These are phyloP conservation scores for Molorchus minor DNA, from an alignment of 2,888 invertebrate species.

Conservation along the genomic window DNA sequence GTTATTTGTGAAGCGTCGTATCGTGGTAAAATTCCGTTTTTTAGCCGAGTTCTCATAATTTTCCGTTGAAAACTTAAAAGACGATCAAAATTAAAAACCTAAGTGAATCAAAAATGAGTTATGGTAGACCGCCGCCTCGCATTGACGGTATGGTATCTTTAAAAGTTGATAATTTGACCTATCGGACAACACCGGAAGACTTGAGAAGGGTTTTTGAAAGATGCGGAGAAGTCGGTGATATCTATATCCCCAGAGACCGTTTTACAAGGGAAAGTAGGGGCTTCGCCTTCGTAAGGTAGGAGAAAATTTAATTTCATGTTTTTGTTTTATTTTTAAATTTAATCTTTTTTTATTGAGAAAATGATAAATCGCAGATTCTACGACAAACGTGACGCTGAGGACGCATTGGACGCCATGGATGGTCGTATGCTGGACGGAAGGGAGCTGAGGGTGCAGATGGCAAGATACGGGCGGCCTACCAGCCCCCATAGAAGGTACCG, in stretches of 20 bases:
- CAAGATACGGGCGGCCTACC: constrained; percentile 93
- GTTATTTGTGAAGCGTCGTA: constrained; percentile 13
- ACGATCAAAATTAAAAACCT: too few relatives aligned
- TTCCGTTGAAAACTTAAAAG: too few relatives aligned
- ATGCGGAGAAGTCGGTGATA: constrained; percentile 99
- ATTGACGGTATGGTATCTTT: constrained; percentile 97
- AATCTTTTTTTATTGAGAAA: too few relatives aligned
- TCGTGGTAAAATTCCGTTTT: not conserved
- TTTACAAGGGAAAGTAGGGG: constrained; percentile 96
- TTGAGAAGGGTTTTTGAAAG: constrained; percentile 91
- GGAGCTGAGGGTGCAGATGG: constrained; percentile 97
- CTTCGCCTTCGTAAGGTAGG: constrained; percentile 96
- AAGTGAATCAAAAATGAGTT: constrained; percentile 83
- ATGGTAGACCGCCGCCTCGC: constrained; percentile 89
- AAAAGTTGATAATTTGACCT: constrained; percentile 98
- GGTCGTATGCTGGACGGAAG: constrained; percentile 97
- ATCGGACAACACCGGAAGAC: constrained; percentile 97
- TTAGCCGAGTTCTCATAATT: too few relatives aligned
- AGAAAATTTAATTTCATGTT: constrained; percentile 26
- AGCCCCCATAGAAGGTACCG: constrained; percentile 81
- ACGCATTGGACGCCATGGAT: constrained; percentile 96
- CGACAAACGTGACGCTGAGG: constrained; percentile 97
- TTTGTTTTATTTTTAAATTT: too few relatives aligned
- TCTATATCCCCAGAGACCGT: constrained; percentile 98
- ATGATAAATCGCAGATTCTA: constrained; percentile 73